Base-by-base conservation (phyloP, 64 coral and sea anemone genomes). In the Porites lutea region DNA sequence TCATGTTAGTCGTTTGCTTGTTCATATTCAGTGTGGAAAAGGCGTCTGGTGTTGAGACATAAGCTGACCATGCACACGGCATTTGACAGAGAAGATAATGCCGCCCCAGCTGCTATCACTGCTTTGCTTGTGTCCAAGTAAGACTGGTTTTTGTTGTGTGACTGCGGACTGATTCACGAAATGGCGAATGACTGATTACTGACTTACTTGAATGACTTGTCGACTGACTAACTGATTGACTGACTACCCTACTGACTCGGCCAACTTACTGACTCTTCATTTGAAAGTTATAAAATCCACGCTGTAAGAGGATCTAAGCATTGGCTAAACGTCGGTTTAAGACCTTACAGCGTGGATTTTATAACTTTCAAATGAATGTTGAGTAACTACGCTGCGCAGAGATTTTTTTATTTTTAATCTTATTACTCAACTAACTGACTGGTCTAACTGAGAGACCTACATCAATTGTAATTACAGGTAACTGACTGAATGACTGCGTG, bases 21-120 rank as follows among this genome's bases (percentile, higher is more conserved):
- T 66, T 48, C 10, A 52, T 54, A 10, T 79, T 68, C 8, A 97
- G 95, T 94, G 64, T 98, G 97, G 97, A 95, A 88, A 58, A 89
- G 97, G 77, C 88, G 92, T n/a, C 82, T 98, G 63, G 93, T 92
- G 13, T 69, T 93, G 14, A 85, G 97, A 76, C 83, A 95, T 63
- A 95, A 98, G 78, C 78, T 98, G 64, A 98, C 97, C 66, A 98
- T 98, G 97, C 97, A 98, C 51, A 98, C 97, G 69, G 94, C 97
- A 45, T 98, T 96, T 67, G 88, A 77, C 59, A 82, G 97, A 64
- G 61, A 88, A 73, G 97, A 98, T 45, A 98, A 98, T 66, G 72
- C 70, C 22, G 82, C 94, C 57, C 97, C 97, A 16, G 97, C 94
- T 2, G 82, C 94, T 7, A 83, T 98, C 60, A 98, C 97, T 8